phyloP scores from a whole-genome alignment of 2,797 vertebrate species.

The Triplophysa yarkandensis region DNA sequence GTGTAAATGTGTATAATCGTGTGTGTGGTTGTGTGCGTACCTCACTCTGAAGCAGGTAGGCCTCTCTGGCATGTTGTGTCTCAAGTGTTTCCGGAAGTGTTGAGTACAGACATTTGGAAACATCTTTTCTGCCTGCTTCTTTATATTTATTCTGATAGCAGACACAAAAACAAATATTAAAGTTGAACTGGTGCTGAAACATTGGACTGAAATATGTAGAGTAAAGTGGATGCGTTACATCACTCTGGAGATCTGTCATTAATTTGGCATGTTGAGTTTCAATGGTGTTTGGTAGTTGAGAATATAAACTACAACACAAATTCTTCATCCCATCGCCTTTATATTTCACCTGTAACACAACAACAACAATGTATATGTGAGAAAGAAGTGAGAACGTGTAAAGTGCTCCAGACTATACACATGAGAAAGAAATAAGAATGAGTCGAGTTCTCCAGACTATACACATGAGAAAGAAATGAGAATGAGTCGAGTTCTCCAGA shows the following conservation, averaged over 20 bases:
- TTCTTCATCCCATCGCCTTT: constrained; percentile 74
- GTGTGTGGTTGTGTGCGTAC: constrained; percentile 58
- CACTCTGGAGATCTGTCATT: constrained; percentile 80
- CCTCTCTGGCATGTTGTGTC: constrained; percentile 79
- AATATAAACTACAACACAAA: constrained; percentile 76
- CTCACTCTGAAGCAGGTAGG: constrained; percentile 81
- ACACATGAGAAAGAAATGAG: no score
- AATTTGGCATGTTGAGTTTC: constrained; percentile 81
- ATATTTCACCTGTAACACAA: constrained; percentile 74
- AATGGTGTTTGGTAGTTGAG: constrained; percentile 80
- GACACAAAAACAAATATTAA: not conserved
- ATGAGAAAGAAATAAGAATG: constrained; percentile 67
- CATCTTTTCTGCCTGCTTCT: constrained; percentile 70
- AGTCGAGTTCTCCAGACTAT: no score
- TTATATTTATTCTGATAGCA: constrained; percentile 74
- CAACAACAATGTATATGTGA: not conserved
- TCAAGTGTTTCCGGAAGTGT: constrained; percentile 82
- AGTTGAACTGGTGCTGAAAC: not conserved
- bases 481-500: no score
- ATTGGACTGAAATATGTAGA: not conserved
- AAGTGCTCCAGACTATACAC: not conserved
- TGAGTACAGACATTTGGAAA: constrained; percentile 77
- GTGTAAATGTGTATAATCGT: not conserved
- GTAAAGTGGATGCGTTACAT: constrained; percentile 71
- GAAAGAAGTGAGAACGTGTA: not conserved